Percentiles rank a stretch among this genome's conserved stretches.
Evolutionary conservation across 2,888 invertebrate genomes (phyloP).

Genomic region (Zootermopsis nevadensis): DNA sequence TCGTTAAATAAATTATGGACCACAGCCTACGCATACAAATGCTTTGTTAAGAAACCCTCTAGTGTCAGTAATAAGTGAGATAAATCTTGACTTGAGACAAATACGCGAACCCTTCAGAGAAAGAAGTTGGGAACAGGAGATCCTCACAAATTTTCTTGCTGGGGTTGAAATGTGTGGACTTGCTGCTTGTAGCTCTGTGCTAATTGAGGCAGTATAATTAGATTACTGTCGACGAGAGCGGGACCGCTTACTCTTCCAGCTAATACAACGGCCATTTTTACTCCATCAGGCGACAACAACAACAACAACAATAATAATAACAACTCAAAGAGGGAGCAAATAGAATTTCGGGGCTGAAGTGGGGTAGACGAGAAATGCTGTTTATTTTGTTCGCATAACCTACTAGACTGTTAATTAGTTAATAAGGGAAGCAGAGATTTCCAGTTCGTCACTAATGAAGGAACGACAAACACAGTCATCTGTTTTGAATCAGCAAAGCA

Average conservation of each 20-base stretch:
- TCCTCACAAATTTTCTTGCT: too few relatives aligned
- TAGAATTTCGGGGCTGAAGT: neutral
- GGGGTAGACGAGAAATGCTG: neutral
- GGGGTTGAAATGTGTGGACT: too few relatives aligned
- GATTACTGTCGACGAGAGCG: neutral
- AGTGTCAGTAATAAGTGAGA: too few relatives aligned
- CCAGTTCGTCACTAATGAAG: neutral
- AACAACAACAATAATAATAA: too few relatives aligned
- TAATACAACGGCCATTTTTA: neutral
- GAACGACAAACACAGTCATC: neutral
- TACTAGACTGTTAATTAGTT: neutral
- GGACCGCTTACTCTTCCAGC: neutral
- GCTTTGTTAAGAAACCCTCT: too few relatives aligned
- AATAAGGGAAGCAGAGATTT: neutral
- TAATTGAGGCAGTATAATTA: neutral
- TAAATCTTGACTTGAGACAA: too few relatives aligned
- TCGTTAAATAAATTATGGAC: too few relatives aligned
- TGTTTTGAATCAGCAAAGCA: slow-evolving; percentile 6
- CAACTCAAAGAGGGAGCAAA: too few relatives aligned
- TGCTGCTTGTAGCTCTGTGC: neutral
- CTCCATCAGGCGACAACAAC: neutral
- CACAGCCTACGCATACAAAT: too few relatives aligned
- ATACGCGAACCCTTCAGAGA: too few relatives aligned
- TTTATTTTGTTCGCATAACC: neutral
- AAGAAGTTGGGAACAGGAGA: too few relatives aligned